Evolutionary conservation across 2,888 invertebrate genomes (phyloP), one percentile per base, ranked within the genome.

Genomic region (Teleiodes luculella): DNA sequence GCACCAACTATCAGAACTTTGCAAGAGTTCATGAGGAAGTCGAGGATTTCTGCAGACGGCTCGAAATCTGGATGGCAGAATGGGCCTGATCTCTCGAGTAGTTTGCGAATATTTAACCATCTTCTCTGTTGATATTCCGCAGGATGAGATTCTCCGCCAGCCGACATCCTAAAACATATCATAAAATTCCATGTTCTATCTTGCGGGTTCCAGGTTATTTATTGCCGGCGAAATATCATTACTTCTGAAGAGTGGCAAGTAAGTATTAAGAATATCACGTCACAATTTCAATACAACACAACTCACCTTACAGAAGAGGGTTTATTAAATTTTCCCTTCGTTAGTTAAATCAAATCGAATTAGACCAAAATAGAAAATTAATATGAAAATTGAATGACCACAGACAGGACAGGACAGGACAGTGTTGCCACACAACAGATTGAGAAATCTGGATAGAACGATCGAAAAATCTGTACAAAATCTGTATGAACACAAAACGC

Each of bases 41-140:
- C 94, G 55, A 98, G 82, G 65, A 94, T 95, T 74, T 97, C 96
- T 1, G 95, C 80, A 0, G 96, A 95, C 0, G 98, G 95, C 68
- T 96, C 95, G 80, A 98, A 98, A 72, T 97, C 96, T 5, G 97
- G 95, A 69, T 96, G 96, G 67, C 96, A 96, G 81, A 98, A 98
- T 0, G 98, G 98, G 0, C 98, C 98, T 4, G 95, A 93, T 60
- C 98, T 92, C 81, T 97, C 97, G 47, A 98, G 83, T 16, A 98
- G 88, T 83, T 97, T 96, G 57, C 94, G 91, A 58, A 98, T 81
- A 75, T 97, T 94, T 67, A 92, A 93, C 96, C 97, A 98, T 78
- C 95, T 88, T 74, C 93, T 92, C 60, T 91, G 83, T 57, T 84
- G 83, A 53, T 83, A 77, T 53, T 86, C 87, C 41, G 75, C 63